Evolutionary conservation across 2,888 invertebrate genomes (phyloP), one percentile per base, ranked within the genome.

Genomic region (Phaedon cochleariae): DNA sequence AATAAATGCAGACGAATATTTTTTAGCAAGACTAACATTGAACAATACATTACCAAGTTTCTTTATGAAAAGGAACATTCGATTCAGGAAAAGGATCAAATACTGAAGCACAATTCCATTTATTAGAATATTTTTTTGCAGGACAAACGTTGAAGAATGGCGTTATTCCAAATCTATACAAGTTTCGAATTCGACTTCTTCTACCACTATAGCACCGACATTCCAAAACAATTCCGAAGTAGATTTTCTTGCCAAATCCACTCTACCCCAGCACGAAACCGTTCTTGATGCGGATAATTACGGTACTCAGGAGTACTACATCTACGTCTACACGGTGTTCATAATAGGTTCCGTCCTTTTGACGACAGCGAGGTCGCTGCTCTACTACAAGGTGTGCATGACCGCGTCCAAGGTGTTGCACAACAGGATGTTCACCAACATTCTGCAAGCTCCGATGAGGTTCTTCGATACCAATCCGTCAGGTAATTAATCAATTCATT

Each of bases 391-490:
- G 83, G 87, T 91, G 55, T 91, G 92, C 79, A 91, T 93, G 87
- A 87, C 87, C 31, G 90, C 94, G 17, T 92, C 94, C 0, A 89
- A 88, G 69, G 87, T 85, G 59, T 84, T 96, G 0, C 95, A 96
- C 83, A 90, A 91, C 76, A 85, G 83, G 21, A 94, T 95, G 93
- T 93, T 95, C 81, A 84, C 87, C 18, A 88, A 90, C 73, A 86
- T 96, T 34, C 81, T 95, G 9, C 85, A 90, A 68, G 90, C 93
- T 0, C 91, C 93, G 0, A 91, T 94, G 87, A 84, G 89, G 21
- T 96, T 95, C 84, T 96, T 95, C 81, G 92, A 94, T 80, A 90
- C 88, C 5, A 94, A 95, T 82, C 92, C 95, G 0, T 90, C 93
- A 12, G 91, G 90, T 87, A 34, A 1, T 9, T n/a, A 12, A 29